Evolutionary conservation across 2,113 vertebrate species (phyloP).

Genomic region (Vulpes vulpes): DNA sequence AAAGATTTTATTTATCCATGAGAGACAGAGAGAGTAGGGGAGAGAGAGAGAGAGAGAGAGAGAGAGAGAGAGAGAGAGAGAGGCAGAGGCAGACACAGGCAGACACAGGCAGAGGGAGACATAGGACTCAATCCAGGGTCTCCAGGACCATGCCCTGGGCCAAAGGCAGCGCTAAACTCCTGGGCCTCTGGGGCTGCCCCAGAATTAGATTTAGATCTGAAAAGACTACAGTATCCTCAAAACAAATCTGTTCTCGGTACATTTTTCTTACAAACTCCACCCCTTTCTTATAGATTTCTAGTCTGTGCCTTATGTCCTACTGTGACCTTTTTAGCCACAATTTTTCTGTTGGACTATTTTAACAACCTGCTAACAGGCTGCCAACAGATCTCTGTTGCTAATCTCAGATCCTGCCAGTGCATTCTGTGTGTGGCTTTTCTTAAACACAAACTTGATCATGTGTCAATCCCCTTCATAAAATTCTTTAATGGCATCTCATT

Average conservation of each 20-base stretch:
- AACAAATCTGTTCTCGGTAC: constrained; percentile 39
- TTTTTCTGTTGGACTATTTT: constrained; percentile 66
- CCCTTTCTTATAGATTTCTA: not conserved
- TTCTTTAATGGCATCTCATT: constrained; percentile 71
- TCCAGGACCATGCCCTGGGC: too few species aligned
- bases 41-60: too few species aligned
- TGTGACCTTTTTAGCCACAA: constrained; percentile 4
- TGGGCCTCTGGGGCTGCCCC: too few species aligned
- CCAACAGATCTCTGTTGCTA: constrained; percentile 64
- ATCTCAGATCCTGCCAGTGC: constrained; percentile 65
- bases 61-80: too few species aligned
- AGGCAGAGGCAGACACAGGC: too few species aligned
- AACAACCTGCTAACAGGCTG: constrained; percentile 75
- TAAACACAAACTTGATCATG: constrained; percentile 68
- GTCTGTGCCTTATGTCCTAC: not conserved
- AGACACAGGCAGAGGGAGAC: too few species aligned
- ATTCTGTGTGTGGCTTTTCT: constrained; percentile 72
- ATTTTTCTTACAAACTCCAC: constrained; percentile 36
- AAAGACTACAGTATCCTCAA: constrained; percentile 41
- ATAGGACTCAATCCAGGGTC: too few species aligned
- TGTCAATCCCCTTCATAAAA: constrained; percentile 76
- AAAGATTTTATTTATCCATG: too few species aligned
- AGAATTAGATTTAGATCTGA: constrained; percentile 47
- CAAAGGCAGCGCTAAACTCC: too few species aligned
- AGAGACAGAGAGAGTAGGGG: too few species aligned